phyloP scores from a whole-genome alignment of 2,113 vertebrate species.

The Procavia capensis region DNA sequence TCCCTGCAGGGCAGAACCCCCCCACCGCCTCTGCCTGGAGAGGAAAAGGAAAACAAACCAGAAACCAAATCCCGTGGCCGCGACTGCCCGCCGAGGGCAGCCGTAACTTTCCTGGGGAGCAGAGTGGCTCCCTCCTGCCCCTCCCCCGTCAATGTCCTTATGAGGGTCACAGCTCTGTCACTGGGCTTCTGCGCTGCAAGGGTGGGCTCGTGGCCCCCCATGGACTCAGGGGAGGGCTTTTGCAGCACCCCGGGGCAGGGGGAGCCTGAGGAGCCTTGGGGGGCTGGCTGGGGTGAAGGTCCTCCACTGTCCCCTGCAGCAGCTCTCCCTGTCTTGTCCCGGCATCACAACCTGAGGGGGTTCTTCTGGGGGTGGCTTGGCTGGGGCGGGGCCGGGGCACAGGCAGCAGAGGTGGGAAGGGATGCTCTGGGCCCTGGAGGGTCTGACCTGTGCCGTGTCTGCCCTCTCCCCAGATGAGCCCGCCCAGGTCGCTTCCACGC shows the following conservation, averaged over 20 bases:
- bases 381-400: not conserved
- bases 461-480: conserved; percentile 90
- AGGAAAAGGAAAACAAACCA: not conserved
- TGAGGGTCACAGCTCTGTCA: not conserved
- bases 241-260: not conserved
- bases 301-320: no score
- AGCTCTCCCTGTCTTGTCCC: no score
- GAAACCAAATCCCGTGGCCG: not conserved
- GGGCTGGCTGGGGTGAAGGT: no score
- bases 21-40: not conserved
- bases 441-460: conserved; percentile 48
- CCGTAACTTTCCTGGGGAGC: not conserved
- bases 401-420: not conserved
- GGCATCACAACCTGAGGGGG: not conserved
- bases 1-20: not conserved
- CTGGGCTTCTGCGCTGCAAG: not conserved
- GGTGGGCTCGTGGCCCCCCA: accelerated
- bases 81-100: not conserved
- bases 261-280: not conserved
- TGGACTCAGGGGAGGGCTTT: not conserved
- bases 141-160: not conserved
- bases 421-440: accelerated
- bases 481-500: conserved; percentile 83
- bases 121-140: not conserved
- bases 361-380: not conserved